Evolutionary conservation across 2,797 vertebrate species (phyloP), one percentile per base, ranked within the genome.

Genomic region (Streptopelia turtur): DNA sequence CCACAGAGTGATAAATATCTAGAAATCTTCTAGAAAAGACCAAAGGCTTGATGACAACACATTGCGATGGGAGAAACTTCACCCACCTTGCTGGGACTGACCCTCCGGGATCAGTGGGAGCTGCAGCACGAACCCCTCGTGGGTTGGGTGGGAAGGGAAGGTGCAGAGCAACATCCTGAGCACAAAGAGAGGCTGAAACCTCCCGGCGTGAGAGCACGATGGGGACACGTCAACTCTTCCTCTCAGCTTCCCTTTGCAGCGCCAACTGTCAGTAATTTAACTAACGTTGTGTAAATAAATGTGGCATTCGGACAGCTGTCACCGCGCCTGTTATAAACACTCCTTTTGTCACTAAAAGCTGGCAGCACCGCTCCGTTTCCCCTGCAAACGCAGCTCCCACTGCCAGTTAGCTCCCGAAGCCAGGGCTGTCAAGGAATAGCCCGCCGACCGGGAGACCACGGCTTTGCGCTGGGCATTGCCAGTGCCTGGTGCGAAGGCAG

Each of bases 261-360:
- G 60, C 97, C 97, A 98, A 98, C 97, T 97, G 97, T 97, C 97
- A 97, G 96, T 97, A 96, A 97, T 98, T 97, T 98, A 98, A 98
- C 96, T 96, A 95, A 97, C 97, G 86, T 97, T 98, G 97, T 97
- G 97, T 98, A 98, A 98, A 98, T 98, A 98, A 97, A 97, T 92
- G 97, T 98, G 97, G 96, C 96, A 87, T 94, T 97, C 95, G 95
- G 98, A 98, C 98, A 98, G 97, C 97, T 98, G 98, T 98, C 97
- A 97, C 92, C 6, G 5, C 2, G 96, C 98, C 97, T 95, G 96
- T 95, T 95, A 89, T 89, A 97, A 98, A 96, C 95, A 96, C 92
- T 97, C 83, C 96, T 95, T 98, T 98, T 98, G 98, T 98, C 97
- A 93, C 94, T 37, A 55, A 71, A 87, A 94, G 94, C 97, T 98